Base-by-base conservation (phyloP, 2,888 invertebrate genomes). In the Mythimna impura region DNA sequence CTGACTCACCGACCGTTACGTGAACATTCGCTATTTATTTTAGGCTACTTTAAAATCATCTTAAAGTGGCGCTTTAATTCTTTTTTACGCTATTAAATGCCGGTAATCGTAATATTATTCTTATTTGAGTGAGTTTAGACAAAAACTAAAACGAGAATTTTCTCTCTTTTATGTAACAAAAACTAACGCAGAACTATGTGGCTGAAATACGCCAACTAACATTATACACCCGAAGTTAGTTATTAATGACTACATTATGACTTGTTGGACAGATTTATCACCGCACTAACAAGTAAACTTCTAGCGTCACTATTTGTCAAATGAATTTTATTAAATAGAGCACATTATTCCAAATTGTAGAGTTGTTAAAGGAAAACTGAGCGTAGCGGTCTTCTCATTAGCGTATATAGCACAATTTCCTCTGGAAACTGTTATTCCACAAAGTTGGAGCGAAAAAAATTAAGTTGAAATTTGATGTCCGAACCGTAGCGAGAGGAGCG, bases 1-100 rank as follows among this genome's bases (percentile, higher is more conserved):
- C 93, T 93, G 93, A 92, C 93, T 94, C 93, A 92, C 93, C 93
- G 91, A 92, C 94, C 94, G 94, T 94, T 93, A 94, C 93, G 88
- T 87, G 93, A 94, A 93, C 92, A 90, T 93, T 89, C 85, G 89
- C 92, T 93, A 93, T 95, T 95, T 94, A 94, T 94, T 94, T 93
- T 89, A 91, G 87, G 91, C 92, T 90, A 91, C 91, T 94, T 94
- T 92, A 90, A 93, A 94, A 94, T 93, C 91, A 94, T 93, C 91
- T 91, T 90, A 86, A 90, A 89, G 87, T 90, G 90, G 86, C 89
- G 87, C 91, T 91, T 88, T 89, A 83, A 85, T 83, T 88, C 78
- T 81, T 81, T 79, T 80, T 78, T 78, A 77, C 70, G 68, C 82
- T 80, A 78, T 83, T 82, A 77, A 83, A 75, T 80, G 66, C 74